Percentiles rank a stretch among this genome's conserved stretches.
These are phyloP conservation scores for Thunnus thynnus DNA, from an alignment of 2,113 vertebrate species.

Conservation along the genomic window DNA sequence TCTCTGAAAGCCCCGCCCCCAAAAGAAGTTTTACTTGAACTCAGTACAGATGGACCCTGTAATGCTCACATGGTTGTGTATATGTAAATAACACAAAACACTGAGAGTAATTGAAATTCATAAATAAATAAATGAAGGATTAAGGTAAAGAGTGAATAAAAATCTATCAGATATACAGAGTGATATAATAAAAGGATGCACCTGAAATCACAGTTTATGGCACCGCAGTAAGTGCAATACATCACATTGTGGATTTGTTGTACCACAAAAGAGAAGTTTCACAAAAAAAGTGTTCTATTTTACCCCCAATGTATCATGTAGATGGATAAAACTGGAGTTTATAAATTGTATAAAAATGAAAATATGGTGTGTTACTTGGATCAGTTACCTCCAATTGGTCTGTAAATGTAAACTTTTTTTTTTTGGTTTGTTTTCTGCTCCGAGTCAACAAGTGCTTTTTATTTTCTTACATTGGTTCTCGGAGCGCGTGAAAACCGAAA, in stretches of 20 bases:
- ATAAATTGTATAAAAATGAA: conserved; percentile 87
- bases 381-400: conserved; percentile 96
- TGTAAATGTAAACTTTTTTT: conserved; percentile 93
- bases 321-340: conserved; percentile 85
- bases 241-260: conserved; percentile 79
- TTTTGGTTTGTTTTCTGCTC: conserved; percentile 79
- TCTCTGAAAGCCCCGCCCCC: conserved; percentile 56
- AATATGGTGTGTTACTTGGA: conserved; percentile 95
- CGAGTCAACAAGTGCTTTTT: conserved; percentile 99
- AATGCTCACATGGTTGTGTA: conserved; percentile 79
- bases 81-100: conserved; percentile 85
- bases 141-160: conserved; percentile 44
- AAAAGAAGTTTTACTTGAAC: conserved; percentile 78
- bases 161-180: conserved; percentile 65
- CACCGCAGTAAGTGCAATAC: conserved; percentile 78
- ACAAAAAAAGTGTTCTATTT: conserved; percentile 86
- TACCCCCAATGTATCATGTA: conserved; percentile 79
- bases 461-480: conserved; percentile 98
- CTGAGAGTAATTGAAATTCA: conserved; percentile 74
- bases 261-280: conserved; percentile 77
- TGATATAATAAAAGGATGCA: conserved; percentile 74
- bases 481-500: conserved; percentile 86
- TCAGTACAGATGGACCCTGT: conserved; percentile 72
- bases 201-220: conserved; percentile 77
- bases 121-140: conserved; percentile 61